phyloP scores from a whole-genome alignment of 2,113 vertebrate genomes.

The human (Homo sapiens) region DNA sequence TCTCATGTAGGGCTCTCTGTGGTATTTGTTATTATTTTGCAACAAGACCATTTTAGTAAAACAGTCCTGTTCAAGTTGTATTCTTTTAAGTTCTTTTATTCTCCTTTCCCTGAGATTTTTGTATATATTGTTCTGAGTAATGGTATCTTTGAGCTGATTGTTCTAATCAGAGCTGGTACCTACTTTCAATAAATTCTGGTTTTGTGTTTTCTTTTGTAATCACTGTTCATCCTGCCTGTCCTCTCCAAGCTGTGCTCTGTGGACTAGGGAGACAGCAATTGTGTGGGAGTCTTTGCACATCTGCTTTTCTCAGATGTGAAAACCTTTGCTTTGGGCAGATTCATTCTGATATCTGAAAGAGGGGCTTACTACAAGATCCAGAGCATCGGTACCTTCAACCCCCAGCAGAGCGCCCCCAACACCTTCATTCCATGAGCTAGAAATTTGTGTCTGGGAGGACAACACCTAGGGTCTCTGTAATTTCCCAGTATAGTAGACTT shows the following conservation, averaged over 20 bases:
- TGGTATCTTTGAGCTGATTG: background rate
- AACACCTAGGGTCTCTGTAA: rapidly evolving
- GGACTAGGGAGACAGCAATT: background rate
- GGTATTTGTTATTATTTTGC: background rate
- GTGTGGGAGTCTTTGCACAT: background rate
- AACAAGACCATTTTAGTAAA: background rate
- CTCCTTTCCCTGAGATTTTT: constrained; percentile 39
- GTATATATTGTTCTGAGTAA: constrained; percentile 36
- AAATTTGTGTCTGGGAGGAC: background rate
- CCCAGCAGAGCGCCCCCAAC: background rate
- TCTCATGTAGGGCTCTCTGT: background rate
- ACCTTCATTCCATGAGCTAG: background rate
- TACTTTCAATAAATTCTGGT: constrained; percentile 69
- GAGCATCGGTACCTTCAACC: background rate
- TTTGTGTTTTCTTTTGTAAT: constrained; percentile 40
- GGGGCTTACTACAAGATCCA: background rate
- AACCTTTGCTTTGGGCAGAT: background rate
- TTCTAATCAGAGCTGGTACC: background rate
- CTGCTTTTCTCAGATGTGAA: background rate
- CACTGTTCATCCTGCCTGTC: background rate
- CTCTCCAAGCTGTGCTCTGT: background rate
- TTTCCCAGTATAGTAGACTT: background rate
- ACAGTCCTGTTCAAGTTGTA: background rate
- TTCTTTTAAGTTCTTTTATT: background rate
- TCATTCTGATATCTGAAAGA: background rate